Evolutionary conservation across 37 sponge, comb jelly and placozoan species (phyloP), one percentile per base, ranked within the genome.

Genomic region (Theonella swinhoei): DNA sequence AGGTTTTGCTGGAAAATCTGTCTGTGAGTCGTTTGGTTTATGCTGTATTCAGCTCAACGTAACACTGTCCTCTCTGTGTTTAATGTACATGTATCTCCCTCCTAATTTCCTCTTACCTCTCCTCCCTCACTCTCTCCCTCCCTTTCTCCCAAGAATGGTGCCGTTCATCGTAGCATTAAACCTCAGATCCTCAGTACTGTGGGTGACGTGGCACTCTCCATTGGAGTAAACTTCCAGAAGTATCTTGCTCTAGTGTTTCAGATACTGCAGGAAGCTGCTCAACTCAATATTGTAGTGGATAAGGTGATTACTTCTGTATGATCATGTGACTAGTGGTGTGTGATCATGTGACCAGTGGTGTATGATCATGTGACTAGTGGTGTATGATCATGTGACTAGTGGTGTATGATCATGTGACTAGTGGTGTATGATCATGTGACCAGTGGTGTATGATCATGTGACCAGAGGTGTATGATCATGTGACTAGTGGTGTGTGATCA

Each of bases 131-230:
- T 19, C 19, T 19, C 19, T 19, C 19, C 60, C 19, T 19, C 19
- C 60, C 60, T 58, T 19, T 58, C 60, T 58, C 60, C n/a, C 71
- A 23, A 97, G 93, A 80, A 95, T 70, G 80, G 81, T 9, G 54
- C 54, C 3, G 81, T 91, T 8, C 92, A 98, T 72, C 85, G 94
- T 17, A 68, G 81, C 4, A 83, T 97, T 14, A 99, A 99, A 82
- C 96, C 97, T 20, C 89, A 82, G 42, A 97, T 99, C 42, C 77
- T 99, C 38, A 88, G 91, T 59, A 85, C 95, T 22, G 74, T 99
- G 67, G 99, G 99, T 4, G 99, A 99, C 70, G 89, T 99, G 30
- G 99, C 97, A 2, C 77, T 99, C 26, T 95, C 96, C 3, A 84
- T 95, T 71, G 99, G 97, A n/a, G 70, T 77, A 1, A 63, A 80